Percentiles rank a stretch among this genome's conserved stretches.
phyloP scores from a whole-genome alignment of 2,888 invertebrate genomes.

The Agelastica alni region DNA sequence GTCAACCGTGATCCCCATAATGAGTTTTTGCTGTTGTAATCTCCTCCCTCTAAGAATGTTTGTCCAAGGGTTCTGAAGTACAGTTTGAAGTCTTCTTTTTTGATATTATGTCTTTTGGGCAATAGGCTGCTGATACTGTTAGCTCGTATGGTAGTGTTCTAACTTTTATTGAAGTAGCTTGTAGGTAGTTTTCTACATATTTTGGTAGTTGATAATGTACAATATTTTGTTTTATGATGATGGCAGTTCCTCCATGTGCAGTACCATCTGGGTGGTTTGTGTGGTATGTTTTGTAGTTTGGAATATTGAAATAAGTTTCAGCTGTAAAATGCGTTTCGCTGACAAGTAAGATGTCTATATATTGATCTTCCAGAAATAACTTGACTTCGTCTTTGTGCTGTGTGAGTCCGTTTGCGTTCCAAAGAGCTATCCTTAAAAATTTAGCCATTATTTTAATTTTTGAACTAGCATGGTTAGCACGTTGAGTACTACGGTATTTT shows the following conservation, averaged over 20 bases:
- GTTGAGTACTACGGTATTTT: not conserved
- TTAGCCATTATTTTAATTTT: not conserved
- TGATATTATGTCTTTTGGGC: no score
- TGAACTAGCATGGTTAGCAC: not conserved
- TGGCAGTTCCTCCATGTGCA: no score
- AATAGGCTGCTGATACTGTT: not conserved
- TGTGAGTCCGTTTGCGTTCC: no score
- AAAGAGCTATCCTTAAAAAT: not conserved
- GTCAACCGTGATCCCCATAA: not conserved
- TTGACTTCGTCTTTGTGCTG: not conserved
- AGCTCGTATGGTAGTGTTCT: not conserved
- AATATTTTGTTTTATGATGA: not conserved
- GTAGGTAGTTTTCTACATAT: not conserved
- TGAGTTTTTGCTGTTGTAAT: not conserved
- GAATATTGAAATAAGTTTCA: no score
- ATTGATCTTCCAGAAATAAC: not conserved
- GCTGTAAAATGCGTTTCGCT: no score
- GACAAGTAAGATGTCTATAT: not conserved
- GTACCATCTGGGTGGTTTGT: no score
- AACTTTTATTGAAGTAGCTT: not conserved
- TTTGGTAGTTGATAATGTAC: not conserved
- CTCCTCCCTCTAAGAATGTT: not conserved
- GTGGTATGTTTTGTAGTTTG: no score
- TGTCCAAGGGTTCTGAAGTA: no score
- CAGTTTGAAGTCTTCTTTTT: no score